phyloP scores from a whole-genome alignment of 2,113 vertebrate genomes.

The Oncorhynchus tshawytscha region DNA sequence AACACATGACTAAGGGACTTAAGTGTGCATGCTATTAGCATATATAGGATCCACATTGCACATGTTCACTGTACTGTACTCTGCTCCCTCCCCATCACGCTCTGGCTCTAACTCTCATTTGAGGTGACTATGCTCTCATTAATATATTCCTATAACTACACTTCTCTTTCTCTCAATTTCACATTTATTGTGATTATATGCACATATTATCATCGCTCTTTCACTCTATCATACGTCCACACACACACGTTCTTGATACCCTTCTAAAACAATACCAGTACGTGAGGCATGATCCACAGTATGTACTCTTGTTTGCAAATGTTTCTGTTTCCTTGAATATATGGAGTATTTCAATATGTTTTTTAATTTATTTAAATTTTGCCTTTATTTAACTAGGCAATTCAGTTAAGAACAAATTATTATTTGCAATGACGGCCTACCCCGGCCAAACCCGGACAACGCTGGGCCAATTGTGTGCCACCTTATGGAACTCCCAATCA shows the following conservation, averaged over 20 bases:
- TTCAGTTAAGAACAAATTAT: too few relatives aligned
- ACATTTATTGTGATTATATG: conserved; percentile 10
- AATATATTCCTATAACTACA: conserved; percentile 8
- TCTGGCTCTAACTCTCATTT: conserved; percentile 10
- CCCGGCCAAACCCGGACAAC: too few relatives aligned
- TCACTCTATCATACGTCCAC: not conserved
- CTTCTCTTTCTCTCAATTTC: not conserved
- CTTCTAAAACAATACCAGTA: not conserved
- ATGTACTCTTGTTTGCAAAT: not conserved
- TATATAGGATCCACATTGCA: conserved; percentile 9
- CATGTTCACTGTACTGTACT: not conserved
- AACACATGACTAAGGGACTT: conserved; percentile 36
- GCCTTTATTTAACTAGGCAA: too few relatives aligned
- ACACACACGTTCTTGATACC: not conserved
- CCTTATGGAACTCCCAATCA: too few relatives aligned
- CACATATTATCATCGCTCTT: conserved; percentile 6
- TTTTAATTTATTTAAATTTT: too few relatives aligned
- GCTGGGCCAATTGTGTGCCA: too few relatives aligned
- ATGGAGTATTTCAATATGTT: too few relatives aligned
- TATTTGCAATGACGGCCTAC: too few relatives aligned
- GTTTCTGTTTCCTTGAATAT: too few relatives aligned
- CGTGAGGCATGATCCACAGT: not conserved
- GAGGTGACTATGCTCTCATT: not conserved
- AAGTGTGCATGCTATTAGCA: conserved; percentile 15
- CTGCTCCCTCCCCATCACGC: not conserved